A percentile compares a stretch with the other conserved stretches of the same genome.
Conservation (phyloP, 2,797 vertebrate genomes). For the Phalloptychus januarius region DNA sequence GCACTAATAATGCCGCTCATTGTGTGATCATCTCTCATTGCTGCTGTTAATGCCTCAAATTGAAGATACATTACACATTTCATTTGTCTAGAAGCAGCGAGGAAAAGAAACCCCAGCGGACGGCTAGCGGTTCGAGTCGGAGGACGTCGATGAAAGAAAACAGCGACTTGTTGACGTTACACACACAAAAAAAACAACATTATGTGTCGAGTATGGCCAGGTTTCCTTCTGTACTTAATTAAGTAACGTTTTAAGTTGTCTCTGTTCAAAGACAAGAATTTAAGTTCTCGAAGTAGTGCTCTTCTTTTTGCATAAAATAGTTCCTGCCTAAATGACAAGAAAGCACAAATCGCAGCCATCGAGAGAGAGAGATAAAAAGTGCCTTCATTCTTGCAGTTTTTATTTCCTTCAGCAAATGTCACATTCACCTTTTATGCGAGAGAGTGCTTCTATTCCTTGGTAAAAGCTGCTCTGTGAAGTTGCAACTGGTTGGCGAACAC, state of each 20-base stretch:
- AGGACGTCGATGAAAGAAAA: conserved; percentile 10
- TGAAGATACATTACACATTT: conserved; percentile 31
- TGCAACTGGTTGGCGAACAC: background rate
- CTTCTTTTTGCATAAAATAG: background rate
- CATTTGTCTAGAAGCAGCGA: conserved; percentile 12
- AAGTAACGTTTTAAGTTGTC: background rate
- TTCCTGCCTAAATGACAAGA: background rate
- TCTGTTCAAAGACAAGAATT: background rate
- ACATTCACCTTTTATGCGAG: background rate
- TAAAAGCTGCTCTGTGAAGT: background rate
- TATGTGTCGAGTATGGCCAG: background rate
- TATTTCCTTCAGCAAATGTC: background rate
- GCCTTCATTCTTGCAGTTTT: background rate
- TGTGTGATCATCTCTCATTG: conserved; percentile 60
- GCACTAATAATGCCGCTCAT: conserved; percentile 58
- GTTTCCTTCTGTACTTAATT: background rate
- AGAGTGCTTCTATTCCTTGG: background rate
- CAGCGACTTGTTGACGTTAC: background rate
- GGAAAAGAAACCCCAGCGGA: conserved; percentile 13
- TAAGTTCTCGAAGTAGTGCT: background rate
- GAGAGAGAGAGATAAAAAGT: background rate
- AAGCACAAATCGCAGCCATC: background rate
- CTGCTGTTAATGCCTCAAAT: conserved; percentile 53
- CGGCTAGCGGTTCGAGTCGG: conserved; percentile 1
- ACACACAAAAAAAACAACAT: background rate